A percentile compares a stretch with the other conserved stretches of the same genome.
Evolutionary conservation across 2,888 invertebrate species (phyloP).

Genomic region (Oligia latruncula): DNA sequence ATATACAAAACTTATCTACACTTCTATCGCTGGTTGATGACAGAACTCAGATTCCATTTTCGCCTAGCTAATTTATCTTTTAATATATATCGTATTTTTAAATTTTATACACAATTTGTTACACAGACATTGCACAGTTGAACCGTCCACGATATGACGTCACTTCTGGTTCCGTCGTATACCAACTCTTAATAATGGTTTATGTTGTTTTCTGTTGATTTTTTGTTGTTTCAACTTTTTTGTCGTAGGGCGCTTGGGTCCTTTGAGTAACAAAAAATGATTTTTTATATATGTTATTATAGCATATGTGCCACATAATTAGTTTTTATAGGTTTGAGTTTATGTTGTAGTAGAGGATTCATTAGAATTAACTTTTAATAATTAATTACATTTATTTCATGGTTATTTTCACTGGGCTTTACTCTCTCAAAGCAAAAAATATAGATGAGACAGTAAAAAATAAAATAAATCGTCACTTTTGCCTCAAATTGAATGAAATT

Average conservation of each 20-base stretch:
- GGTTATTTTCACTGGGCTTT: constrained; percentile 29
- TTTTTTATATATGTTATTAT: background rate
- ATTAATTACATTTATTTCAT: background rate
- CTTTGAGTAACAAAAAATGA: background rate
- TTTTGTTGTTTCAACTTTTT: constrained; percentile 10
- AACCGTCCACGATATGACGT: constrained; percentile 84
- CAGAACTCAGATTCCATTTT: constrained; percentile 86
- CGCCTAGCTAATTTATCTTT: constrained; percentile 82
- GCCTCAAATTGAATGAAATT: background rate
- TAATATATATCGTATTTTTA: constrained; percentile 67
- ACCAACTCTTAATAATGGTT: constrained; percentile 71
- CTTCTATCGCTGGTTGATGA: constrained; percentile 86
- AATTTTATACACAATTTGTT: constrained; percentile 85
- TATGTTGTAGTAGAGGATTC: background rate
- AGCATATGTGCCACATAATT: background rate
- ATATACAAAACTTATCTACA: constrained; percentile 86
- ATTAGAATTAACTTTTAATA: background rate
- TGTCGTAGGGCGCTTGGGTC: background rate
- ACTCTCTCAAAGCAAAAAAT: background rate
- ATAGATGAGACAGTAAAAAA: background rate
- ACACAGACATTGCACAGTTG: constrained; percentile 88
- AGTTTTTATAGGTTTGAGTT: background rate
- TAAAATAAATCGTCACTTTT: background rate
- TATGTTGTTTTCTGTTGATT: constrained; percentile 1
- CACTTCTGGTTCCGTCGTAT: constrained; percentile 72